phyloP scores from a whole-genome alignment of 2,888 invertebrate species.

The Phalera bucephala region DNA sequence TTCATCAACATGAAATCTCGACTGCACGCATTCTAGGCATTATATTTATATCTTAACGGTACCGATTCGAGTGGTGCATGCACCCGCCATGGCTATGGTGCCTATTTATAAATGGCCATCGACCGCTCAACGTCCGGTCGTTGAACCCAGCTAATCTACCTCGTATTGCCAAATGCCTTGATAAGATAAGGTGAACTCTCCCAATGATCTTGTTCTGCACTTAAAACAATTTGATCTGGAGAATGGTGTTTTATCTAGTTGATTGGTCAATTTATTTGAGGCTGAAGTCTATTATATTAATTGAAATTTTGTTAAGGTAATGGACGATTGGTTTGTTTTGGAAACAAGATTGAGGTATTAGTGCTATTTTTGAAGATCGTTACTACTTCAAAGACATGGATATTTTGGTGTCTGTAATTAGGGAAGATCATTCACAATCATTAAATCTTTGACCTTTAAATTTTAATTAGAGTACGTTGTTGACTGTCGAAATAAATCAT shows the following conservation, averaged over 20 bases:
- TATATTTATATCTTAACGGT: slow-evolving; percentile 44
- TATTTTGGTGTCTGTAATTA: too few species aligned
- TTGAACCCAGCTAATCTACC: slow-evolving; percentile 56
- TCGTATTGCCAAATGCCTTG: slow-evolving; percentile 40
- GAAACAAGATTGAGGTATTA: too few species aligned
- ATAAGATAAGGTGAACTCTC: too few species aligned
- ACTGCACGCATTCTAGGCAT: slow-evolving; percentile 15
- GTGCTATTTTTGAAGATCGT: too few species aligned
- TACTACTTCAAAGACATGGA: too few species aligned
- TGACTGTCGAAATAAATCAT: too few species aligned
- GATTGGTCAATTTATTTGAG: neutral
- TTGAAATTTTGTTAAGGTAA: neutral
- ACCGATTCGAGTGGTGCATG: slow-evolving; percentile 46
- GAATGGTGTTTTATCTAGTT: neutral
- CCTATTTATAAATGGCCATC: slow-evolving; percentile 66
- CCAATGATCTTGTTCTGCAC: too few species aligned
- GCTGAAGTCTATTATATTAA: neutral
- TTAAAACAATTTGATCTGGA: neutral
- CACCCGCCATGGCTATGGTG: slow-evolving; percentile 49
- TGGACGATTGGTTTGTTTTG: neutral
- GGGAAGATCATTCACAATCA: too few species aligned
- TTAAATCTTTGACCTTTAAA: too few species aligned
- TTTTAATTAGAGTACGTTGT: too few species aligned
- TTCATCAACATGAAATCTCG: neutral
- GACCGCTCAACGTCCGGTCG: slow-evolving; percentile 52